A percentile compares a stretch with the other conserved stretches of the same genome.
Evolutionary conservation across 2,797 vertebrate species (phyloP).

Genomic region (Bradypus variegatus): DNA sequence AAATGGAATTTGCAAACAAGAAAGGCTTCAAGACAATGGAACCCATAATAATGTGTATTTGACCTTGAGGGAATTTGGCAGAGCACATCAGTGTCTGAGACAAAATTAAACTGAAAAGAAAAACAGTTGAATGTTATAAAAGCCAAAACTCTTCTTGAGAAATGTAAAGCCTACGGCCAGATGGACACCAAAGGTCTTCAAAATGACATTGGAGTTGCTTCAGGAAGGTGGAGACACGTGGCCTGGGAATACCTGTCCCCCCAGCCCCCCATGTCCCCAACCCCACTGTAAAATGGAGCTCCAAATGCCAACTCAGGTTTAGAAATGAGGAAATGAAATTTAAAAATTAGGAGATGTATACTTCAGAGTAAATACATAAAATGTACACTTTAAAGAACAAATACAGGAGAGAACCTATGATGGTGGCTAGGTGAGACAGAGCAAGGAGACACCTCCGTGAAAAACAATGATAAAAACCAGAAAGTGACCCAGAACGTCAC

Average conservation of each 20-base stretch:
- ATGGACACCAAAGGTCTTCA: slow-evolving; percentile 37
- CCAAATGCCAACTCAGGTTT: not conserved
- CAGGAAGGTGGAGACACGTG: not conserved
- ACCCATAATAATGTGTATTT: slow-evolving; percentile 47
- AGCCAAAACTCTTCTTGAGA: slow-evolving; percentile 48
- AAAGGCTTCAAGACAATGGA: slow-evolving; percentile 54
- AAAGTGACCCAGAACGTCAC: no score
- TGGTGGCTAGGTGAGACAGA: no score
- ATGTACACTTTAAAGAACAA: slow-evolving; percentile 2
- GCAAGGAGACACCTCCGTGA: no score
- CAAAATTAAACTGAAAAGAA: slow-evolving; percentile 58
- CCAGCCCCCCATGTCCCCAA: no score
- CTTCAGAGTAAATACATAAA: not conserved
- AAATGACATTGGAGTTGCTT: not conserved
- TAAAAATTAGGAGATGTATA: not conserved
- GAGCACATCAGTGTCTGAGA: slow-evolving; percentile 44
- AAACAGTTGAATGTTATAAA: slow-evolving; percentile 46
- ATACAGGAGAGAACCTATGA: no score
- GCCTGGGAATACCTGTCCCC: not conserved
- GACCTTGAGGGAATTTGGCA: slow-evolving; percentile 62
- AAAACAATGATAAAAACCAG: no score
- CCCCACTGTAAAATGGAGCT: not conserved
- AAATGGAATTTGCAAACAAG: slow-evolving; percentile 51
- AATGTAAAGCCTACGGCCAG: slow-evolving; percentile 33
- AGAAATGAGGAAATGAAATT: not conserved